Base-by-base conservation (phyloP, 2,113 vertebrate genomes). In the Oncorhynchus masou region DNA sequence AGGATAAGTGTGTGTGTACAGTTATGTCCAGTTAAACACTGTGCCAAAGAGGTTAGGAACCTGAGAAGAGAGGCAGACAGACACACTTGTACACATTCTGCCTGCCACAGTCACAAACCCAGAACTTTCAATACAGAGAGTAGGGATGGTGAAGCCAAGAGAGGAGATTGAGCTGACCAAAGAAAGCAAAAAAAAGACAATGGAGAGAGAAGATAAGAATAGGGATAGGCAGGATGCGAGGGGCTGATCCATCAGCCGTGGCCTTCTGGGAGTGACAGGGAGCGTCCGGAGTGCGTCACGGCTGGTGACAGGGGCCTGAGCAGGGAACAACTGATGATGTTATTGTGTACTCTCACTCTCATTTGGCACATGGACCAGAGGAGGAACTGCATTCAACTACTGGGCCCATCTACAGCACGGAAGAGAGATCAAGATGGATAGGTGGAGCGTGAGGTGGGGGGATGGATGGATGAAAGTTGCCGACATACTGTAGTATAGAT, bases 171-270 rank as follows among this genome's bases (percentile, higher is more conserved):
- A 57, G 68, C 64, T 9, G 3, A 9, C 54, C 25, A 34, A 27
- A 64, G 39, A 64, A 22, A 19, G 34, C 1, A 19, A 34, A 75
- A 68, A 13, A 24, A 72, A 34, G 34, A 29, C 19, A 59, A 27
- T 39, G 25, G 62, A 76, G 34, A 39, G 62, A 16, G 5, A 54
- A 54, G 20, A 48, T 75, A 48, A 31, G 19, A 60, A 15, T 12
- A n/a, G 57, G 3, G 20, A 19, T 60, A 57, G 54, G 13, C 54
- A 57, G 54, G 54, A 20, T 15, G 54, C 54, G 39, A 39, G 16
- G 27, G 66, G 67, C 78, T 80, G 34, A 80, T 78, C 75, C 68
- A 81, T 79, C 74, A 76, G 5, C 16, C 16, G 71, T 80, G 71
- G 64, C 69, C 67, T 60, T 71, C 22, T 66, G 65, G 66, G 65